Conservation (phyloP, 1,140 invertebrate genomes). For the Pinna nobilis region DNA sequence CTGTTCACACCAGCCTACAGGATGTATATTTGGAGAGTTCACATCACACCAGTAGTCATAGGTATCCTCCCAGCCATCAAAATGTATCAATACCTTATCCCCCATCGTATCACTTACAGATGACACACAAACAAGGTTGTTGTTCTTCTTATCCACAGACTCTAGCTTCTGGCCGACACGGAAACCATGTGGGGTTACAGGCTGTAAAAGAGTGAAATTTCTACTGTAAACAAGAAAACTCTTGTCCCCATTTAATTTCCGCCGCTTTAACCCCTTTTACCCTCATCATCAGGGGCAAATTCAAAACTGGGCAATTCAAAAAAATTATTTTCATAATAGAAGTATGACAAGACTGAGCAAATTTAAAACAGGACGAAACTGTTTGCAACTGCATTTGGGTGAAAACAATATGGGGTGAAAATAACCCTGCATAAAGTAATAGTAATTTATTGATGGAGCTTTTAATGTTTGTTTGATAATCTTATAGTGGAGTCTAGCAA, state of each 20-base stretch:
- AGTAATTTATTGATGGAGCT: not conserved
- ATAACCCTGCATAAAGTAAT: too few species aligned
- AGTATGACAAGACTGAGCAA: too few species aligned
- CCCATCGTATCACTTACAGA: slow-evolving; percentile 71
- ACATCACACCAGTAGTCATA: slow-evolving; percentile 77
- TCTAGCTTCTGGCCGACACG: slow-evolving; percentile 94
- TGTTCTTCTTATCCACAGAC: slow-evolving; percentile 94
- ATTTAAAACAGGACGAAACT: too few species aligned
- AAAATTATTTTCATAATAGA: too few species aligned
- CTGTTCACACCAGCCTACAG: slow-evolving; percentile 92
- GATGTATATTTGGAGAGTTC: slow-evolving; percentile 93
- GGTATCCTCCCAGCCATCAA: slow-evolving; percentile 74
- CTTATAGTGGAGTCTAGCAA: too few species aligned
- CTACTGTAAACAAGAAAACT: too few species aligned
- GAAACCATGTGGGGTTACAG: slow-evolving; percentile 85
- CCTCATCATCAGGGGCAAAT: too few species aligned
- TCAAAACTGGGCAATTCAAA: not conserved
- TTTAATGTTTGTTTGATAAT: not conserved
- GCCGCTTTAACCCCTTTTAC: not conserved
- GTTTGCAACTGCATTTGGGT: too few species aligned
- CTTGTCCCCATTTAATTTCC: too few species aligned
- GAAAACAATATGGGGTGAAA: too few species aligned
- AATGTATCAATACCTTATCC: slow-evolving; percentile 71
- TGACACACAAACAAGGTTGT: slow-evolving; percentile 80
- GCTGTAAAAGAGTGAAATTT: slow-evolving; percentile 49